Conservation (phyloP, 2,113 vertebrate species). For the Catharus minimus region DNA sequence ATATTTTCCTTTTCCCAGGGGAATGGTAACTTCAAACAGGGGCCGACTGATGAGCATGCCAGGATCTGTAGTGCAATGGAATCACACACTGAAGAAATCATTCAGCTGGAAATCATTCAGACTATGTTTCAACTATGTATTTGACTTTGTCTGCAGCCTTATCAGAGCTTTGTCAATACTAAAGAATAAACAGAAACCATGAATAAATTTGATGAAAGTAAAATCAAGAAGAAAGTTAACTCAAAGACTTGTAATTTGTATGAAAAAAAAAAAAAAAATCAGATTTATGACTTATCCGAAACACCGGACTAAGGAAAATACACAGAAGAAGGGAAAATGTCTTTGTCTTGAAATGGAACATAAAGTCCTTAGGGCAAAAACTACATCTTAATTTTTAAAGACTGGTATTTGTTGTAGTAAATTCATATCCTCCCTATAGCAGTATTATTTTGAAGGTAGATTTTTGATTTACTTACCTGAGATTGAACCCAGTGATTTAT, state of each 20-base stretch:
- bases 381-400: not conserved
- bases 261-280: not conserved
- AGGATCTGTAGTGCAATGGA: not conserved
- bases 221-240: not conserved
- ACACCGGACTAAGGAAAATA: not conserved
- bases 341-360: not conserved
- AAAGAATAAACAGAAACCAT: not conserved
- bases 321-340: not conserved
- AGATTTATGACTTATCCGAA: not conserved
- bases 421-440: not conserved
- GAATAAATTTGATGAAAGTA: not conserved
- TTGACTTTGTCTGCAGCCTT: not conserved
- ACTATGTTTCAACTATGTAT: not conserved
- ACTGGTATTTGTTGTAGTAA: not conserved
- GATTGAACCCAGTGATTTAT: not conserved
- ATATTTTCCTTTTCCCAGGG: constrained; percentile 3
- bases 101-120: not conserved
- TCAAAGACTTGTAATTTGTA: not conserved
- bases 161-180: not conserved
- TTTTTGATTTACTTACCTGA: not conserved
- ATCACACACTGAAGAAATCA: not conserved
- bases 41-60: not conserved
- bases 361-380: not conserved
- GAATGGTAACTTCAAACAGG: not conserved
- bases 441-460: not conserved